Conservation (phyloP, 2,888 invertebrate genomes). For the Drosophila koepferae region DNA sequence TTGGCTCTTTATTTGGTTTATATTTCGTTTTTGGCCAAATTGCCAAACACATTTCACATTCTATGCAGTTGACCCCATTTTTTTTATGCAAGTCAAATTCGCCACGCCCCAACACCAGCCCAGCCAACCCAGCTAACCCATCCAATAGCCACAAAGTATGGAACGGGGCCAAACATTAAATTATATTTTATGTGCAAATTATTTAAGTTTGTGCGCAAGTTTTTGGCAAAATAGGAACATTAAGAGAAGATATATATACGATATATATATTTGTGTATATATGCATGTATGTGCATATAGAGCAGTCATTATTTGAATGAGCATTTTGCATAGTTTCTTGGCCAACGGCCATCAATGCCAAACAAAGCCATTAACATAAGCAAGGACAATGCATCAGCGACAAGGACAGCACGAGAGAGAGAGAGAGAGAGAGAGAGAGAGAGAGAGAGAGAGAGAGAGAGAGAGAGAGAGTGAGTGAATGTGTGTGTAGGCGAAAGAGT, state of each 20-base stretch:
- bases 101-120: not conserved
- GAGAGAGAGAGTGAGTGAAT: not conserved
- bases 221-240: conserved; percentile 72
- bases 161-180: conserved; percentile 59
- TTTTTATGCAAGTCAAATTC: conserved; percentile 16
- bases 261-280: not conserved
- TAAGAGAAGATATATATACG: conserved; percentile 37
- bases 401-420: not conserved
- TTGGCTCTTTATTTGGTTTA: not conserved
- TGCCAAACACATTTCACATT: conserved; percentile 59
- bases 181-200: conserved; percentile 78
- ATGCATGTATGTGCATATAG: not conserved
- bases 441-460: not conserved
- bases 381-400: conserved; percentile 33
- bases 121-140: not conserved
- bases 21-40: conserved; percentile 13
- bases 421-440: not conserved
- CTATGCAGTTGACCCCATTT: conserved; percentile 63
- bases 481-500: conserved; percentile 6
- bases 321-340: conserved; percentile 49
- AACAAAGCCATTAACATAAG: conserved; percentile 76
- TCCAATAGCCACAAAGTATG: not conserved
- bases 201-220: conserved; percentile 70
- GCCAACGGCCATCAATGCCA: conserved; percentile 69
- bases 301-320: conserved; percentile 59